A percentile compares a stretch with the other conserved stretches of the same genome.
These are phyloP conservation scores for Momotus momota DNA, from an alignment of 2,797 vertebrate genomes.

Conservation along the genomic window DNA sequence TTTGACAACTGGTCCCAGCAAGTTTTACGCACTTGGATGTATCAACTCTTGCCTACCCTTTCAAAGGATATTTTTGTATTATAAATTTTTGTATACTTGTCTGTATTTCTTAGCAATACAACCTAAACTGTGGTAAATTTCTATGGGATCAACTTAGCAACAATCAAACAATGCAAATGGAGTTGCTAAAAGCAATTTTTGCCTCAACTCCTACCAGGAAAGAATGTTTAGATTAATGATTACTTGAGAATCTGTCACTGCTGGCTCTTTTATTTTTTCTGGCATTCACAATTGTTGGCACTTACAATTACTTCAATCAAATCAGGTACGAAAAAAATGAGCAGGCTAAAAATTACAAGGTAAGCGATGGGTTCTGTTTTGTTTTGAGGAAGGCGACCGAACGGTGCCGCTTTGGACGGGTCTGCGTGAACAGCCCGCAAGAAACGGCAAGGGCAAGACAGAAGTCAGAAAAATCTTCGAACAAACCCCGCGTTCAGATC, in stretches of 20 bases:
- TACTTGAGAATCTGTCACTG: conserved; percentile 28
- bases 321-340: conserved; percentile 29
- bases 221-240: conserved; percentile 57
- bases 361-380: background rate
- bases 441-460: background rate
- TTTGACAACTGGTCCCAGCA: background rate
- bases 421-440: background rate
- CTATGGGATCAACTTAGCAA: background rate
- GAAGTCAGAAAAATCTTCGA: background rate
- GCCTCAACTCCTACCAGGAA: conserved; percentile 8
- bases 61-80: background rate
- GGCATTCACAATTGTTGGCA: background rate
- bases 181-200: conserved; percentile 34
- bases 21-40: background rate
- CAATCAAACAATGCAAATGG: background rate
- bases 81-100: too few species aligned
- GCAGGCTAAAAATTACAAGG: background rate
- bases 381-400: background rate
- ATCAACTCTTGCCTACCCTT: background rate
- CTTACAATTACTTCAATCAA: background rate
- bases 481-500: background rate
- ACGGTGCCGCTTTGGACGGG: background rate
- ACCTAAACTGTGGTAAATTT: background rate
- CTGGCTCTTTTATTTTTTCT: conserved; percentile 25
- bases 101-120: background rate